A percentile compares a stretch with the other conserved stretches of the same genome.
phyloP scores from a whole-genome alignment of 2,888 invertebrate genomes.

The Drosophila emarginata region DNA sequence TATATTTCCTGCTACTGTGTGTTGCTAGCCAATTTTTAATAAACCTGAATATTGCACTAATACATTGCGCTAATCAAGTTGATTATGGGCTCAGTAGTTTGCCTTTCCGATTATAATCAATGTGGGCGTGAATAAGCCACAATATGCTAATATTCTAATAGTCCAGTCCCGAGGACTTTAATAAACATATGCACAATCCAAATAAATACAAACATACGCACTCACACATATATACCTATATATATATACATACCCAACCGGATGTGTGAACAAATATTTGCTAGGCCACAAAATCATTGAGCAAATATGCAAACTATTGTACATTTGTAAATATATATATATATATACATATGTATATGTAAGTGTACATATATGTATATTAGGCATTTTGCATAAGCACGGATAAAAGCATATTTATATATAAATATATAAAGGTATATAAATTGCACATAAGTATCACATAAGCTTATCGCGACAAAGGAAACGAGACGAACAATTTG shows the following conservation, averaged over 20 bases:
- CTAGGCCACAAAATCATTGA: constrained; percentile 69
- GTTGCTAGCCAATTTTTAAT: constrained; percentile 26
- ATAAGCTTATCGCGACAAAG: constrained; percentile 11
- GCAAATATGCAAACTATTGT: constrained; percentile 69
- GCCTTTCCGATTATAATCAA: constrained; percentile 47
- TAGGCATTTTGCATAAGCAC: constrained; percentile 42
- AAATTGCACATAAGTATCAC: constrained; percentile 41
- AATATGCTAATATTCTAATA: constrained; percentile 64
- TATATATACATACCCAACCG: constrained; percentile 20
- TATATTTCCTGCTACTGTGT: too few species aligned
- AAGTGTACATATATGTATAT: constrained; percentile 50
- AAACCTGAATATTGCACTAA: constrained; percentile 36
- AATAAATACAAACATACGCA: constrained; percentile 14
- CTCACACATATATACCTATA: constrained; percentile 17
- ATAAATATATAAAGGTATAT: neutral
- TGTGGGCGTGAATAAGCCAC: constrained; percentile 58
- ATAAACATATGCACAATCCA: constrained; percentile 55
- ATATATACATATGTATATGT: neutral
- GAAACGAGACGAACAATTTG: constrained; percentile 21
- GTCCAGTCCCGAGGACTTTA: constrained; percentile 44
- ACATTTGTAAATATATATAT: neutral
- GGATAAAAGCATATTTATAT: constrained; percentile 29
- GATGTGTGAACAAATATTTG: constrained; percentile 72
- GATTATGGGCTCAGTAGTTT: constrained; percentile 49
- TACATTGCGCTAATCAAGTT: constrained; percentile 69